These are phyloP conservation scores for Resseliella maxima DNA, from an alignment of 2,888 invertebrate genomes.

Conservation along the genomic window DNA sequence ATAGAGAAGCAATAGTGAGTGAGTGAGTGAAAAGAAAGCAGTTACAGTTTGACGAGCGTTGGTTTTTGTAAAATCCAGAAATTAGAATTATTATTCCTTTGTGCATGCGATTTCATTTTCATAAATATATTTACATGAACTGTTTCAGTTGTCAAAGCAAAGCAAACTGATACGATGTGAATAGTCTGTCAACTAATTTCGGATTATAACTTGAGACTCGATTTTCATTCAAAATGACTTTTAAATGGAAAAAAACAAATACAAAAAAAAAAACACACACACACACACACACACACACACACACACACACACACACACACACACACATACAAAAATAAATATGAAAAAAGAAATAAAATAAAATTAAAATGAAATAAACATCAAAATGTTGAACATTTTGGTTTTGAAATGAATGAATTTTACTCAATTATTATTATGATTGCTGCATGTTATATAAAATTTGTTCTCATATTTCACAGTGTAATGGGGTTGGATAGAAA, in stretches of 20 bases:
- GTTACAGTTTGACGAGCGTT: not conserved
- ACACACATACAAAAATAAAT: too few species aligned
- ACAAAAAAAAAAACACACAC: too few species aligned
- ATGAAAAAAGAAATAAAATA: too few species aligned
- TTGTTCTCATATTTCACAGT: not conserved
- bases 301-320: too few species aligned
- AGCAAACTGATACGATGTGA: not conserved
- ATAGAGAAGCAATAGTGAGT: not conserved
- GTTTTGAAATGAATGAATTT: too few species aligned
- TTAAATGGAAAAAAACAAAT: not conserved
- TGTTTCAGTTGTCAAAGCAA: conserved; percentile 13
- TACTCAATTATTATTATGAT: too few species aligned
- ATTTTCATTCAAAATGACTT: not conserved
- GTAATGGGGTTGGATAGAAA: not conserved
- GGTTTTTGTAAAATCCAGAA: not conserved
- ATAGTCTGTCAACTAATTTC: not conserved
- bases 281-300: too few species aligned
- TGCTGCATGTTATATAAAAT: too few species aligned
- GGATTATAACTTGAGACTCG: not conserved
- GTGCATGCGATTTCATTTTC: conserved; percentile 9
- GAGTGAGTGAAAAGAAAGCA: not conserved
- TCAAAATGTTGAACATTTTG: too few species aligned
- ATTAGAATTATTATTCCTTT: conserved; percentile 38
- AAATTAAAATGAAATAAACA: too few species aligned
- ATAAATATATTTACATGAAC: not conserved